Conservation (phyloP, 2,113 vertebrate species). For the Bos taurus region DNA sequence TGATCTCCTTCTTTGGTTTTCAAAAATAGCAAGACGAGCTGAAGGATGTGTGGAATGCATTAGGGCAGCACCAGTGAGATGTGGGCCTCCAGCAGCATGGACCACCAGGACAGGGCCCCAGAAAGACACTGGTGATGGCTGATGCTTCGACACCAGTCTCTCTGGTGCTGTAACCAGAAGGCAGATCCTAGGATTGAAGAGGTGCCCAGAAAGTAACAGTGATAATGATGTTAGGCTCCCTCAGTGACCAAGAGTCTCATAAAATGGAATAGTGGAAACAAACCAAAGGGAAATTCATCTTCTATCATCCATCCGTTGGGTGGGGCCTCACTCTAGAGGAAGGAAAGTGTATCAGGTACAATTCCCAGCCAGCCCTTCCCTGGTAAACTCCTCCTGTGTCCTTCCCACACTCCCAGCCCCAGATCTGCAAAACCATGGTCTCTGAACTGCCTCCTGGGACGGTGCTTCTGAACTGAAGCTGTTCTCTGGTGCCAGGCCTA, state of each 20-base stretch:
- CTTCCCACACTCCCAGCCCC: background rate
- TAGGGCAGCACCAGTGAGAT: background rate
- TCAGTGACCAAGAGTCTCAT: background rate
- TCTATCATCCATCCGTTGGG: background rate
- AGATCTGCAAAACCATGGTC: background rate
- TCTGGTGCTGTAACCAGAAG: accelerated
- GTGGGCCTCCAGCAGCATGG: background rate
- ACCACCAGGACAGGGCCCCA: background rate
- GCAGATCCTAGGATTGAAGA: background rate
- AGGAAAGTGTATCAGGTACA: background rate
- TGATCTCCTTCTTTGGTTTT: background rate
- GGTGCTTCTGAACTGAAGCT: background rate
- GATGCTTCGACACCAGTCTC: background rate
- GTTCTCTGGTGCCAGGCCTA: background rate
- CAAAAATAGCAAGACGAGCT: background rate
- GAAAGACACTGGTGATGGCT: accelerated
- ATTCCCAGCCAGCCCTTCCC: background rate
- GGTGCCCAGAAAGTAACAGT: background rate
- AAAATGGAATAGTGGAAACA: background rate
- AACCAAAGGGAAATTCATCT: background rate
- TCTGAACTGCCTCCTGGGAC: background rate
- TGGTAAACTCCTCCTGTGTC: background rate
- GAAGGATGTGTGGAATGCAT: background rate
- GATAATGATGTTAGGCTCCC: background rate
- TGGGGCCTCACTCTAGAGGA: background rate